Evolutionary conservation across 1,140 invertebrate species (phyloP).

Genomic region (Conus betulinus): DNA sequence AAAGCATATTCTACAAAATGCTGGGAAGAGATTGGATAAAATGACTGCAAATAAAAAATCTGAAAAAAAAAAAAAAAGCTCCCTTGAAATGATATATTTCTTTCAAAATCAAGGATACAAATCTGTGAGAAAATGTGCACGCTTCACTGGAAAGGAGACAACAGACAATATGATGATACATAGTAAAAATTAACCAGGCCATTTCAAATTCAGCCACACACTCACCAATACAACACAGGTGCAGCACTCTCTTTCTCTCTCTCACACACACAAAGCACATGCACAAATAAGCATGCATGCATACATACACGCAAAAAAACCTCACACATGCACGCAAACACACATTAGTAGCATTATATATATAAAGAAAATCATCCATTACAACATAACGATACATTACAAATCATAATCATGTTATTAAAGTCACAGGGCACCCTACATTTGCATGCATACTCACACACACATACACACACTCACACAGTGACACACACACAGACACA

Average conservation of each 20-base stretch:
- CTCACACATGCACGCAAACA: too few relatives aligned
- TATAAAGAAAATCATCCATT: too few relatives aligned
- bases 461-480: constrained; percentile 1
- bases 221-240: too few relatives aligned
- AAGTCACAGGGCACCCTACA: too few relatives aligned
- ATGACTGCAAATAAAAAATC: neutral
- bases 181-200: neutral
- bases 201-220: neutral
- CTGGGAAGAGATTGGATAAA: too few relatives aligned
- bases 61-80: neutral
- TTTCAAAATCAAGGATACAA: constrained; percentile 80
- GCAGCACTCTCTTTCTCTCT: too few relatives aligned
- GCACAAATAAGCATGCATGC: too few relatives aligned
- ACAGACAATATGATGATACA: neutral
- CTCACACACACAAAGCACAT: too few relatives aligned
- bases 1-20: neutral
- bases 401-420: too few relatives aligned
- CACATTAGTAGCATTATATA: too few relatives aligned
- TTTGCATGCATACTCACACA: neutral
- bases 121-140: constrained; percentile 89
- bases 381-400: too few relatives aligned
- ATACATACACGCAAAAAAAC: too few relatives aligned
- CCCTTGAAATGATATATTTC: neutral
- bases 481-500: neutral
- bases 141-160: constrained; percentile 83